These are phyloP conservation scores for Tenthredo distinguenda DNA, from an alignment of 2,888 invertebrate genomes.

Conservation along the genomic window DNA sequence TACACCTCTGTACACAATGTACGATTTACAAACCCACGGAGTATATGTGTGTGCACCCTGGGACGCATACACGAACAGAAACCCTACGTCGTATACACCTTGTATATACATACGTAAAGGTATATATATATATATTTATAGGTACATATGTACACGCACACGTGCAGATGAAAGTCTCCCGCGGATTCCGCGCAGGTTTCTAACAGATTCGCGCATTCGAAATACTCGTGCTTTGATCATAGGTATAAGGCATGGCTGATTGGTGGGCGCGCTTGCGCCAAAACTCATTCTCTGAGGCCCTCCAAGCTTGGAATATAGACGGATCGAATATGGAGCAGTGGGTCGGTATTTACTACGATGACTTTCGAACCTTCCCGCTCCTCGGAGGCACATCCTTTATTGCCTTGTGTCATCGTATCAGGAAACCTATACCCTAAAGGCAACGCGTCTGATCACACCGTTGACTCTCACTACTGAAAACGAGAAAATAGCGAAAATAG, in stretches of 20 bases:
- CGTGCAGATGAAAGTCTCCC: not conserved
- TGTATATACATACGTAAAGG: not conserved
- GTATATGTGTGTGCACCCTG: not conserved
- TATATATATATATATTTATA: not conserved
- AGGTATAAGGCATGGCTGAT: conserved; percentile 29
- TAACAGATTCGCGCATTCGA: not conserved
- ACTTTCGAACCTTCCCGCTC: not conserved
- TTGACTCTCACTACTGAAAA: not conserved
- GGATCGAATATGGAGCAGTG: conserved; percentile 73
- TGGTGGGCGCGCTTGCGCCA: conserved; percentile 28
- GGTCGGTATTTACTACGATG: conserved; percentile 62
- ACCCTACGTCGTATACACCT: not conserved
- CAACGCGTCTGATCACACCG: conserved; percentile 15
- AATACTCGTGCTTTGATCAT: conserved; percentile 34
- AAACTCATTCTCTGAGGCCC: not conserved
- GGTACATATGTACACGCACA: not conserved
- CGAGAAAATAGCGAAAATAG: not conserved
- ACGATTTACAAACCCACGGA: not conserved
- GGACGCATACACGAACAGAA: not conserved
- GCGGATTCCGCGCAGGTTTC: not conserved
- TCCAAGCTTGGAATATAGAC: conserved; percentile 21
- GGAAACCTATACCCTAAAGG: not conserved
- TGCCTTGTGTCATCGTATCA: not conserved
- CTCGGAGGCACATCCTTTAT: not conserved
- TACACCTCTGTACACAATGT: not conserved